A percentile compares a stretch with the other conserved stretches of the same genome.
Evolutionary conservation across 1,140 invertebrate genomes (phyloP).

Genomic region (Triops cancriformis): DNA sequence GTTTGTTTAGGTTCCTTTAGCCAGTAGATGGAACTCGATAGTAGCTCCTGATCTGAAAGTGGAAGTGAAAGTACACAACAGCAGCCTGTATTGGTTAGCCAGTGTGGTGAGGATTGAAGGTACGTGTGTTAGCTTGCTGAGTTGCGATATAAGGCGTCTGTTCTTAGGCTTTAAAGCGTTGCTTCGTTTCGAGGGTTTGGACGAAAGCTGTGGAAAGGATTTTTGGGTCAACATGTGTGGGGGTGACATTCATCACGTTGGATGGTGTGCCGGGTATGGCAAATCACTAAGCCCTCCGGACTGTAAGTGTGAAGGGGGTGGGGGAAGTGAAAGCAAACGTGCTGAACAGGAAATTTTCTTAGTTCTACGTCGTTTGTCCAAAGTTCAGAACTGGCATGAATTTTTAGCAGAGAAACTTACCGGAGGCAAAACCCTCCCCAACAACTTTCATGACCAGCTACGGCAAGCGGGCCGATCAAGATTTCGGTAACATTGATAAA

Average conservation of each 20-base stretch:
- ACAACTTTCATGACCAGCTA: constrained; percentile 81
- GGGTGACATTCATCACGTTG: constrained; percentile 86
- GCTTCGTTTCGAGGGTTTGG: constrained; percentile 88
- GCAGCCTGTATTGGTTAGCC: constrained; percentile 33
- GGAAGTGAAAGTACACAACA: background rate
- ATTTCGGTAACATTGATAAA: constrained; percentile 40
- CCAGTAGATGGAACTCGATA: background rate
- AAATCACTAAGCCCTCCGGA: constrained; percentile 89
- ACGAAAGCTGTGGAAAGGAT: constrained; percentile 73
- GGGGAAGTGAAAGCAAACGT: background rate
- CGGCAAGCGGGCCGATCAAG: constrained; percentile 83
- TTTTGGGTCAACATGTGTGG: constrained; percentile 94
- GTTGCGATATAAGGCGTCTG: constrained; percentile 79
- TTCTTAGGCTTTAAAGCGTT: constrained; percentile 83
- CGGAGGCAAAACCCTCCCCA: constrained; percentile 92
- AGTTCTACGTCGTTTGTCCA: background rate
- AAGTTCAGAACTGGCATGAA: background rate
- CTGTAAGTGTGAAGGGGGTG: constrained; percentile 41
- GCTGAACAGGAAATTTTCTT: background rate
- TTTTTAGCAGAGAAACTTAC: constrained; percentile 72
- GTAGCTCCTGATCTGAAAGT: background rate
- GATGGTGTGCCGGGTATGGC: constrained; percentile 91
- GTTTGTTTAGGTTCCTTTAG: background rate
- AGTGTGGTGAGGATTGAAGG: constrained; percentile 41
- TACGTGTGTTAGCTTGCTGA: constrained; percentile 59